Evolutionary conservation across 2,888 invertebrate species (phyloP).

Genomic region (Andrena bucephala): DNA sequence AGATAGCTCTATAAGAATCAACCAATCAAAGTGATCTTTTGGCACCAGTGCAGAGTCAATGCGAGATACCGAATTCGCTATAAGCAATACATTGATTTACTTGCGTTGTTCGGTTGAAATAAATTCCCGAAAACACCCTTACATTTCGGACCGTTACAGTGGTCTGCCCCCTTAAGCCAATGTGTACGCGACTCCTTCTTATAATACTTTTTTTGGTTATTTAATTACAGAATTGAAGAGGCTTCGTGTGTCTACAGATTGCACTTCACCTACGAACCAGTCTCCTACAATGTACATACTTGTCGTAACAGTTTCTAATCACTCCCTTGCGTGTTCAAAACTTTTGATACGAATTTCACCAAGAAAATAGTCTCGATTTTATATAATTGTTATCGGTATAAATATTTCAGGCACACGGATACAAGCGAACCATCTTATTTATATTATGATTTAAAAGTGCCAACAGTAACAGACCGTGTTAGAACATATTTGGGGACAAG

Average conservation of each 20-base stretch:
- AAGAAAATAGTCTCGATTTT: slow-evolving; percentile 36
- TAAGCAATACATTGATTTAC: too few relatives aligned
- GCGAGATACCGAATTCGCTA: too few relatives aligned
- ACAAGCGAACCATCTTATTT: slow-evolving; percentile 26
- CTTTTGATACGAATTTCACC: slow-evolving; percentile 37
- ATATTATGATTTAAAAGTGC: slow-evolving; percentile 48
- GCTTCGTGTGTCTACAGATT: slow-evolving; percentile 62
- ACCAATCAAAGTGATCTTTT: too few relatives aligned
- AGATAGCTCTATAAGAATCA: too few relatives aligned
- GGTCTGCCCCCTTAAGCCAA: too few relatives aligned
- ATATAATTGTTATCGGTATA: slow-evolving; percentile 12
- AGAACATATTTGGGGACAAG: slow-evolving; percentile 25
- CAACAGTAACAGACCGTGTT: slow-evolving; percentile 46
- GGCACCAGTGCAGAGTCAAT: too few relatives aligned
- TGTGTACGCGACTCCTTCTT: slow-evolving; percentile 40
- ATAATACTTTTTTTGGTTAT: slow-evolving; percentile 64
- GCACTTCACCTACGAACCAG: slow-evolving; percentile 67
- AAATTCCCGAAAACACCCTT: too few relatives aligned
- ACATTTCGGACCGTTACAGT: too few relatives aligned
- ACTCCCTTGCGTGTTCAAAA: slow-evolving; percentile 35
- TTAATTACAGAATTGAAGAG: slow-evolving; percentile 71
- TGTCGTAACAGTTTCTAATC: slow-evolving; percentile 38
- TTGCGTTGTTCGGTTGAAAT: too few relatives aligned
- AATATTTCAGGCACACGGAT: slow-evolving; percentile 11
- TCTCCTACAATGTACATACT: slow-evolving; percentile 73